Conservation (phyloP, 2,113 vertebrate species). For the Daboia siamensis region DNA sequence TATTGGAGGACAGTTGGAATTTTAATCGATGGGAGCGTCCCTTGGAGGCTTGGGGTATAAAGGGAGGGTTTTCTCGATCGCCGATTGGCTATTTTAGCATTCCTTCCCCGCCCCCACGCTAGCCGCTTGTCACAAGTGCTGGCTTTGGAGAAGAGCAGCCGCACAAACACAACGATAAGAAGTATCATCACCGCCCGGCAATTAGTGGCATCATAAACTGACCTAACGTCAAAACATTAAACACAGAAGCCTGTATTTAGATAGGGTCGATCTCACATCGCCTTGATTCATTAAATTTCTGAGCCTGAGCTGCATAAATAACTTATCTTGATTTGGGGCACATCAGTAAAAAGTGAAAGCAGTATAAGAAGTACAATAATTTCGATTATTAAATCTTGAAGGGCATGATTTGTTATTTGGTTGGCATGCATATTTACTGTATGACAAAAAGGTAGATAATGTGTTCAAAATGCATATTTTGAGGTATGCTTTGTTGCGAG, state of each 20-base stretch:
- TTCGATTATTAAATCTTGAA: no score
- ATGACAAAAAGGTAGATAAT: no score
- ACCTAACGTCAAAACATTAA: neutral
- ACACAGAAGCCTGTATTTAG: neutral
- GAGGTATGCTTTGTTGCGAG: no score
- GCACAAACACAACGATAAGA: neutral
- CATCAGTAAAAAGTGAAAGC: neutral
- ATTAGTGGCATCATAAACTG: neutral
- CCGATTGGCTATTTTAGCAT: neutral
- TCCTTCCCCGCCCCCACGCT: neutral
- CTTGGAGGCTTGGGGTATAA: neutral
- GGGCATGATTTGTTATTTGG: no score
- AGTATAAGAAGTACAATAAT: neutral
- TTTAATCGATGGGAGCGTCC: neutral
- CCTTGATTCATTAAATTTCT: neutral
- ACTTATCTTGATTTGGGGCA: neutral
- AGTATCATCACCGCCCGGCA: neutral
- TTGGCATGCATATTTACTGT: no score
- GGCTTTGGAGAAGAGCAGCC: neutral
- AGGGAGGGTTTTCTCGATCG: no score
- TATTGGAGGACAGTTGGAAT: rapidly evolving
- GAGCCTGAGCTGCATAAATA: neutral
- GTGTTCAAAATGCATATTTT: no score
- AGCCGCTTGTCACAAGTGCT: neutral
- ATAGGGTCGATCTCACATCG: neutral